A percentile compares a stretch with the other conserved stretches of the same genome.
Evolutionary conservation across 2,888 invertebrate species (phyloP).

Genomic region (Branchinecta sandiegonensis): DNA sequence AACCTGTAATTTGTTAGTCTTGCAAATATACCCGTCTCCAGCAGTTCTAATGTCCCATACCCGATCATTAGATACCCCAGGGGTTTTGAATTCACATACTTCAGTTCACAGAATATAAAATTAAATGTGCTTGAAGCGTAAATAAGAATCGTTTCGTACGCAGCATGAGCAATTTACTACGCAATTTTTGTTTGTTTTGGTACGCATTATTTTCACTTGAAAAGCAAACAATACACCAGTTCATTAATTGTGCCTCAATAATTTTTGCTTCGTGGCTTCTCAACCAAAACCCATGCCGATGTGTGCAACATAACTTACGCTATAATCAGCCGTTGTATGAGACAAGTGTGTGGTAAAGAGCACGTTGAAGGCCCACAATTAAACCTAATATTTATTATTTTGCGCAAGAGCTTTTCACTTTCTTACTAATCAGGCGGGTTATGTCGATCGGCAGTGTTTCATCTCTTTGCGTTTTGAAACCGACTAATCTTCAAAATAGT

Average conservation of each 20-base stretch:
- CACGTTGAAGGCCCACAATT: neutral
- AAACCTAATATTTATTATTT: neutral
- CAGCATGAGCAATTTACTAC: neutral
- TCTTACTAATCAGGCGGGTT: neutral
- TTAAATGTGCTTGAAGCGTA: neutral
- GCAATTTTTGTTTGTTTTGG: slow-evolving; percentile 15
- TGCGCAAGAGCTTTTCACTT: slow-evolving; percentile 5
- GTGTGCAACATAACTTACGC: no score
- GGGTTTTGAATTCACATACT: neutral
- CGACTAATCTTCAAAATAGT: no score
- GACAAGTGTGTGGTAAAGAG: neutral
- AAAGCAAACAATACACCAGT: neutral
- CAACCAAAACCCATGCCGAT: no score
- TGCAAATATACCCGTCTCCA: no score
- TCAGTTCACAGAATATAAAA: slow-evolving; percentile 13
- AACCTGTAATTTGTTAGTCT: no score
- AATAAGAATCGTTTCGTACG: neutral
- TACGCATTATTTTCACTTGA: neutral
- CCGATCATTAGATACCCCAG: neutral
- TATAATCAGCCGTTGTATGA: neutral
- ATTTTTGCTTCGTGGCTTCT: neutral
- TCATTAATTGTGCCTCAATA: neutral
- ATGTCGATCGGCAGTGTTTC: no score
- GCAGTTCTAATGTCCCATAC: no score
- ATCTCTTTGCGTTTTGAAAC: no score